Conservation (phyloP, 2,888 invertebrate genomes). For the Agriopis leucophaearia region DNA sequence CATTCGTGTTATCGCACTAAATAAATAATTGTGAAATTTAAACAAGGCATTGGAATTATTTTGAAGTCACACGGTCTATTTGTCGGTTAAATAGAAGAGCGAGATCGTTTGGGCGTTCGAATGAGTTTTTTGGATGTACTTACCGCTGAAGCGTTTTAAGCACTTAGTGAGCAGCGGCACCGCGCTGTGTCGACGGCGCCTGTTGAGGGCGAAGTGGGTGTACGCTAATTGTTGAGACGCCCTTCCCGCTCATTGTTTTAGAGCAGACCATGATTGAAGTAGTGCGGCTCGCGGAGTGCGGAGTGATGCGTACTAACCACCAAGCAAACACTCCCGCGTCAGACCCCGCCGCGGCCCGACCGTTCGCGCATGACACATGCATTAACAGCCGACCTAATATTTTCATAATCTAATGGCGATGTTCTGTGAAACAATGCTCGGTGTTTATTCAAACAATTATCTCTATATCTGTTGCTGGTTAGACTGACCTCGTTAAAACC, state of each 20-base stretch:
- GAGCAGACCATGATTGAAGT: constrained; percentile 85
- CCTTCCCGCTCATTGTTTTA: constrained; percentile 85
- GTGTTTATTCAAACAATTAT: constrained; percentile 82
- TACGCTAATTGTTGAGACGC: constrained; percentile 83
- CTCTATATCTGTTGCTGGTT: constrained; percentile 81
- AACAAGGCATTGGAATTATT: constrained; percentile 66
- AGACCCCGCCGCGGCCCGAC: constrained; percentile 61
- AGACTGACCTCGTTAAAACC: constrained; percentile 84
- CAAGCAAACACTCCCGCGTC: constrained; percentile 74
- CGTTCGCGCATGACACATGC: constrained; percentile 84
- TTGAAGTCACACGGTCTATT: constrained; percentile 63
- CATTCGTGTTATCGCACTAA: constrained; percentile 64
- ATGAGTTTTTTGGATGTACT: constrained; percentile 50
- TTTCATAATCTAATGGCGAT: constrained; percentile 87
- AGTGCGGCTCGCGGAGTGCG: constrained; percentile 70
- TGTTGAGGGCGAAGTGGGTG: constrained; percentile 78
- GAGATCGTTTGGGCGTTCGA: constrained; percentile 50
- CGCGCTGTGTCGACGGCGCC: constrained; percentile 63
- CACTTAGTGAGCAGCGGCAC: constrained; percentile 70
- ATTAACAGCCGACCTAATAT: constrained; percentile 85
- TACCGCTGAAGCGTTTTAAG: constrained; percentile 64
- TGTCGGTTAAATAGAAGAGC: constrained; percentile 55
- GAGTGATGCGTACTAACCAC: constrained; percentile 80
- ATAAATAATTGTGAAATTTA: constrained; percentile 73
- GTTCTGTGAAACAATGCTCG: constrained; percentile 84